Evolutionary conservation across 2,888 invertebrate genomes (phyloP).

Genomic region (Blastobasis lacticolella): DNA sequence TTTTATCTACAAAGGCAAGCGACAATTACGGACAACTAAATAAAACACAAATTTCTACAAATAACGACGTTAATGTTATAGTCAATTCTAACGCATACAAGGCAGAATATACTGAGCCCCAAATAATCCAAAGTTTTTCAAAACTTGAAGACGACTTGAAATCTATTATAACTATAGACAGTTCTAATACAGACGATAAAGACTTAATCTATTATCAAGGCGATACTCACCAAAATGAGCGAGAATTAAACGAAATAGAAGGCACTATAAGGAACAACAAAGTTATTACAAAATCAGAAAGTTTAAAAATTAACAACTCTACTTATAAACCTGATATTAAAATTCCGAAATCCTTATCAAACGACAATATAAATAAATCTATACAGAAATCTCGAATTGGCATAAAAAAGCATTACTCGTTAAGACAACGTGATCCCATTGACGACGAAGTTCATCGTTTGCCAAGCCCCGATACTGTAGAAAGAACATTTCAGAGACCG

Average conservation of each 20-base stretch:
- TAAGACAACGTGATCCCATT: constrained; percentile 62
- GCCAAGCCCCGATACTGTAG: constrained; percentile 54
- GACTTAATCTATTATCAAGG: constrained; percentile 42
- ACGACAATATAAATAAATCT: constrained; percentile 49
- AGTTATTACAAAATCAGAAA: constrained; percentile 61
- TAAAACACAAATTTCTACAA: constrained; percentile 35
- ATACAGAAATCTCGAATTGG: constrained; percentile 37
- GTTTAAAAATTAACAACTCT: constrained; percentile 43
- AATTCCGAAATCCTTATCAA: constrained; percentile 51
- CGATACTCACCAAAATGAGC: constrained; percentile 65
- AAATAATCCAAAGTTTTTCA: constrained; percentile 48
- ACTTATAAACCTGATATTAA: constrained; percentile 42
- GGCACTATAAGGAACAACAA: constrained; percentile 67
- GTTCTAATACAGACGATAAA: constrained; percentile 58
- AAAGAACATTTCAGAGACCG: constrained; percentile 29
- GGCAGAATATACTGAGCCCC: constrained; percentile 47
- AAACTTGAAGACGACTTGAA: constrained; percentile 65
- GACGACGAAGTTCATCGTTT: constrained; percentile 48
- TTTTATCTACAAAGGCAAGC: constrained; percentile 43
- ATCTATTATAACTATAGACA: constrained; percentile 61
- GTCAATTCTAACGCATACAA: constrained; percentile 34
- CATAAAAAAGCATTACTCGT: constrained; percentile 65
- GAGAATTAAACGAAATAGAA: constrained; percentile 69
- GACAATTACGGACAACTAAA: constrained; percentile 62
- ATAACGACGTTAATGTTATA: constrained; percentile 27